Evolutionary conservation across 2,797 vertebrate species (phyloP), one percentile per base, ranked within the genome.

Genomic region (Phrynocephalus forsythii): DNA sequence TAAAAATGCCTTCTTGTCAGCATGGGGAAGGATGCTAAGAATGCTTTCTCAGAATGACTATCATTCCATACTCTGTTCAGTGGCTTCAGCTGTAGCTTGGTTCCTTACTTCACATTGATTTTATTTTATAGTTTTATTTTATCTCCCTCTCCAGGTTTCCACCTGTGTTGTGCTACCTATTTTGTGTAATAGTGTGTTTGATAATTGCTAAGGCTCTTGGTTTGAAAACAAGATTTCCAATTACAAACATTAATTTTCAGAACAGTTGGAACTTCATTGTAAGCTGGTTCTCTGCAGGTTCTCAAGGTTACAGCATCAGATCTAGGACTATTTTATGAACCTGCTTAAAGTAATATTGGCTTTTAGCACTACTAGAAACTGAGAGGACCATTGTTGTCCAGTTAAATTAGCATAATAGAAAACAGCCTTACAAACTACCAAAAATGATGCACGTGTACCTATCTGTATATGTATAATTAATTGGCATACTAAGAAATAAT

Each of bases 1-100:
- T 91, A 88, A 87, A 92, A 89, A 79, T 68, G 60, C 90, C 92
- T 84, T 78, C 50, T 79, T 91, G 83, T 85, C 24, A 90, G 90
- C 48, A 77, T 85, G 75, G 56, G 82, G 84, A 92, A 86, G 89
- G 86, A 0, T 90, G 33, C 33, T 33, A 73, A 89, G 91, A 92
- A 87, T 79, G 84, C 38, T 92, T 90, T 87, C 89, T 44, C 86
- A 91, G 60, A 90, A 87, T 86, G 60, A 3, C 86, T 80, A 79
- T 92, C 56, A 83, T 83, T 89, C 87, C 60, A 79, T 83, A 44
- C 67, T 24, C n/a, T 52, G 79, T 86, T 56, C n/a, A 68, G 81
- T 33, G 44, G 33, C 44, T 83, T 79, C 79, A 83, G 52, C 7
- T 71, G 28, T 24, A 38, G 13, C 26, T 68, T 85, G 75, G 52